A percentile compares a stretch with the other conserved stretches of the same genome.
These are phyloP conservation scores for Anadara kagoshimensis DNA, from an alignment of 1,140 invertebrate species.

Conservation along the genomic window DNA sequence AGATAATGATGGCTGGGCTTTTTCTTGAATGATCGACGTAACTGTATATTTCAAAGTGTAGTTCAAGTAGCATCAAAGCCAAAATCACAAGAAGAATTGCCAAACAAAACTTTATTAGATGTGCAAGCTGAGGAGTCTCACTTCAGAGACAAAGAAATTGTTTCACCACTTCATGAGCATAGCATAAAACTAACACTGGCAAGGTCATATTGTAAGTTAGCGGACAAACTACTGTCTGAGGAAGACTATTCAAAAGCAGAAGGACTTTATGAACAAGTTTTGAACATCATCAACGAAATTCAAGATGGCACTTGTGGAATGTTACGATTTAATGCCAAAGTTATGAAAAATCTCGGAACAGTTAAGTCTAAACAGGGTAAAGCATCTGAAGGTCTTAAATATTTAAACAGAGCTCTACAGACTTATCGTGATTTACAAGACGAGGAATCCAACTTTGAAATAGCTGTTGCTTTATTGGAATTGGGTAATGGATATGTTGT, in stretches of 20 bases:
- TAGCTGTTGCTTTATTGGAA: conserved; percentile 64
- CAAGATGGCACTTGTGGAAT: conserved; percentile 64
- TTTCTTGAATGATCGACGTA: conserved; percentile 61
- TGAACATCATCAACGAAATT: conserved; percentile 65
- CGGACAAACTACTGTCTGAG: conserved; percentile 57
- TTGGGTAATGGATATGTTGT: conserved; percentile 68
- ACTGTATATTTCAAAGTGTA: conserved; percentile 60
- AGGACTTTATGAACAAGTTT: conserved; percentile 61
- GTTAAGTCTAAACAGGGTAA: conserved; percentile 64
- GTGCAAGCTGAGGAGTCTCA: conserved; percentile 19
- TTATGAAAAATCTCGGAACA: conserved; percentile 66
- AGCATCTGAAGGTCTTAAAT: conserved; percentile 58
- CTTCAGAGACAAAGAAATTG: conserved; percentile 54
- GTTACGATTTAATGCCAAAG: conserved; percentile 61
- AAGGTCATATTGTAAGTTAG: conserved; percentile 59
- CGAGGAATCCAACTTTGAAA: conserved; percentile 61
- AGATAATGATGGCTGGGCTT: conserved; percentile 65
- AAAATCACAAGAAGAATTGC: conserved; percentile 32
- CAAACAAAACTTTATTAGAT: conserved; percentile 17
- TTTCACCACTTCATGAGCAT: conserved; percentile 64
- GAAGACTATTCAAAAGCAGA: conserved; percentile 62
- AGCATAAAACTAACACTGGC: conserved; percentile 63
- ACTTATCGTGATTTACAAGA: conserved; percentile 66
- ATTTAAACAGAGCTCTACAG: conserved; percentile 62
- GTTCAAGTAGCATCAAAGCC: conserved; percentile 52